Evolutionary conservation across 2,888 invertebrate species (phyloP), one percentile per base, ranked within the genome.

Genomic region (Trachelus stipa): DNA sequence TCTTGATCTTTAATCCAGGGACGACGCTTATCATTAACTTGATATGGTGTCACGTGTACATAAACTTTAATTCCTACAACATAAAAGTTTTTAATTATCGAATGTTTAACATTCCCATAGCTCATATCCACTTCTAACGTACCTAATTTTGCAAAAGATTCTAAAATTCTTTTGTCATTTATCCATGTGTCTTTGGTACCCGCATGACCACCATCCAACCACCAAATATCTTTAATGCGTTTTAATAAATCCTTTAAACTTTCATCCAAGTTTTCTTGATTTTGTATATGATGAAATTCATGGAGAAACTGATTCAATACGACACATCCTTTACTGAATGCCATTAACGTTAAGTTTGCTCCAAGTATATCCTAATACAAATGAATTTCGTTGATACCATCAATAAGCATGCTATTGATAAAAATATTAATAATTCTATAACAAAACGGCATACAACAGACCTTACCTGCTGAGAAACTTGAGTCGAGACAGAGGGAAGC

Each of bases 251-350:
- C 93, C 90, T 93, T 93, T 92, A 94, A 93, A 75, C 94, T 93
- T 81, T 92, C 92, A 85, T 95, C 95, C 69, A 94, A 93, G 1
- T 95, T 94, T 76, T 95, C 94, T 71, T 95, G 90, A 0, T 94
- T 95, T 92, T 94, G 94, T 76, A 95, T 92, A 91, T 95, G 94
- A 90, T 96, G 95, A 91, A 97, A 95, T 92, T 98, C 98, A 90
- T 96, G 95, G 76, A 98, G 93, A 84, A 98, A 93, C 93, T 98
- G 98, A 93, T 98, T 98, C 86, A 98, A 94, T 80, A 98, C 98
- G 79, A 97, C 96, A 92, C 97, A 97, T 79, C 98, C 98, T 93
- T 98, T 98, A 92, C 98, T 98, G 92, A 98, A 98, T 3, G 97
- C 98, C 80, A 97, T 93, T 83, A 97, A 90, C 73, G 93, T 93